These are phyloP conservation scores for Ochotona princeps DNA, from an alignment of 2,113 vertebrate species.

Conservation along the genomic window DNA sequence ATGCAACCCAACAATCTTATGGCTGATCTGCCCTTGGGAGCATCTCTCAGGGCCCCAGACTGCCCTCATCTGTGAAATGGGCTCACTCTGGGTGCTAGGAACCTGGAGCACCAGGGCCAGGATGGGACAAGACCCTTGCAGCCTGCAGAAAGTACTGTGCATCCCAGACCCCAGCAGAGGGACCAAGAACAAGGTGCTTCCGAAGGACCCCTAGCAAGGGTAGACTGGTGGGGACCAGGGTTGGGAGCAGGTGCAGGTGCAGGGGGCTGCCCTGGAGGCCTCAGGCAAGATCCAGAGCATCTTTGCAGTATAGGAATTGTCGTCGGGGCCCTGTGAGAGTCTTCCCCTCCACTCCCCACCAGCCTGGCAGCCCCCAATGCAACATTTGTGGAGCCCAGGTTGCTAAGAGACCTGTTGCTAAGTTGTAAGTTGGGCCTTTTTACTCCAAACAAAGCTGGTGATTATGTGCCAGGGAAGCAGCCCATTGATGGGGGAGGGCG, in stretches of 20 bases:
- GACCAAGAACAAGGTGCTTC: not conserved
- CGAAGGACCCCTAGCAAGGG: not conserved
- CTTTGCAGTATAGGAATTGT: not conserved
- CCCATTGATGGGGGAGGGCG: constrained; percentile 73
- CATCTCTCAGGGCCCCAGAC: not conserved
- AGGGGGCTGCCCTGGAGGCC: not conserved
- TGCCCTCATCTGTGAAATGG: not conserved
- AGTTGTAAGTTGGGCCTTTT: constrained; percentile 81
- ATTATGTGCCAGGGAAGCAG: constrained; percentile 67
- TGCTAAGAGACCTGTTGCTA: constrained; percentile 90
- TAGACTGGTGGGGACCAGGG: not conserved
- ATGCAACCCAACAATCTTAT: not conserved
- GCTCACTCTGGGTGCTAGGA: not conserved
- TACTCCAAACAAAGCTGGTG: constrained; percentile 82
- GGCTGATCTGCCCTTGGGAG: rapidly evolving
- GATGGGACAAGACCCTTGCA: too few species aligned
- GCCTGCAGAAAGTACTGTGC: not conserved
- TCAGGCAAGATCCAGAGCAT: not conserved
- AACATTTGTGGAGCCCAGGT: constrained; percentile 76
- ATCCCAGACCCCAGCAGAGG: not conserved
- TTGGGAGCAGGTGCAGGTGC: not conserved
- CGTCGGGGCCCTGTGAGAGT: not conserved
- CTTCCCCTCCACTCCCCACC: not conserved
- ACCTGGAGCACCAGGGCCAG: not conserved
- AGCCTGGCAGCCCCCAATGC: constrained; percentile 15